Conservation (phyloP, 1,140 invertebrate species). For the Neotoxoptera formosana region DNA sequence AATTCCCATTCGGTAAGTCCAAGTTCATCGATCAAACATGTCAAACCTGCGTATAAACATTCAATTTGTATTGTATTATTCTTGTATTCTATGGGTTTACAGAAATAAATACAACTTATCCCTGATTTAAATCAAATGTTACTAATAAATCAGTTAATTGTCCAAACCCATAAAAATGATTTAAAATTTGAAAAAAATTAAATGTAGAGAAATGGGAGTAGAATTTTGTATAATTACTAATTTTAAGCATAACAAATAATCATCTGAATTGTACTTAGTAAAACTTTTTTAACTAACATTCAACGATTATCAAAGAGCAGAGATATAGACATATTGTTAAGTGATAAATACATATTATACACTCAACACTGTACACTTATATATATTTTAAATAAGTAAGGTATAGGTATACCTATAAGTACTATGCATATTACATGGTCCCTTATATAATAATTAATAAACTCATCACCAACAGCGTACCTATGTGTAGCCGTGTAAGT, state of each 20-base stretch:
- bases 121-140: background rate
- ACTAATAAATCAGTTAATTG: background rate
- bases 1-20: slow-evolving; percentile 54
- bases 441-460: background rate
- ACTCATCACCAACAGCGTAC: background rate
- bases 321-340: background rate
- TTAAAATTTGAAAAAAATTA: background rate
- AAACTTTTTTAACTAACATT: background rate
- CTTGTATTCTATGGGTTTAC: background rate
- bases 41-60: slow-evolving; percentile 52
- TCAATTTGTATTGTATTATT: background rate
- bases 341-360: background rate
- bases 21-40: slow-evolving; percentile 55
- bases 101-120: background rate
- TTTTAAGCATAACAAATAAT: background rate
- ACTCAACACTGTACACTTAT: no score
- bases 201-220: background rate
- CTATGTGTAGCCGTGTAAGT: background rate
- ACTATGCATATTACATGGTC: background rate
- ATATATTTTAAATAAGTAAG: background rate
- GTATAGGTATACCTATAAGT: no score
- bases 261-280: background rate
- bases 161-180: background rate
- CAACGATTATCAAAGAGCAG: background rate
- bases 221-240: background rate